phyloP scores from a whole-genome alignment of 2,113 vertebrate species.

The Nibea coibor region DNA sequence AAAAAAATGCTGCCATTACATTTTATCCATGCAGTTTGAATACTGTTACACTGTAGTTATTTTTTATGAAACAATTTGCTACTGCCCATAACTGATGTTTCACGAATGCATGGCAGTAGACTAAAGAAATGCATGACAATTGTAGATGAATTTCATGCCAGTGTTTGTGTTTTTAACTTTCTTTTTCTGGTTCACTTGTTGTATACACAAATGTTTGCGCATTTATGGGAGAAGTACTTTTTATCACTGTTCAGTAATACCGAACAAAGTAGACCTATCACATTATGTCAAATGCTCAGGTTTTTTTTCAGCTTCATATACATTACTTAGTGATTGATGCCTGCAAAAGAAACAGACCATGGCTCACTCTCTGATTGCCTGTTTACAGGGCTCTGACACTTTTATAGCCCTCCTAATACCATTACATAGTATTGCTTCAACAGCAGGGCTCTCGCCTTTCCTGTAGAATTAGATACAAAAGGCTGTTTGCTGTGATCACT shows the following conservation, averaged over 20 bases:
- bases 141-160: not conserved
- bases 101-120: not conserved
- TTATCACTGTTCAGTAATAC: constrained; percentile 32
- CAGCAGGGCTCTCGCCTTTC: constrained; percentile 60
- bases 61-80: not conserved
- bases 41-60: not conserved
- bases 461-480: constrained; percentile 60
- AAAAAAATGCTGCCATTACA: not conserved
- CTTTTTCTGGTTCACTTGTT: not conserved
- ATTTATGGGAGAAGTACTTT: constrained; percentile 24
- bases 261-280: constrained; percentile 48
- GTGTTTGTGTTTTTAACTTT: constrained; percentile 4
- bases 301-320: constrained; percentile 63
- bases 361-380: constrained; percentile 74
- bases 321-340: constrained; percentile 72
- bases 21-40: not conserved
- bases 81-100: not conserved
- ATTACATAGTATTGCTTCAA: constrained; percentile 77
- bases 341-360: constrained; percentile 58
- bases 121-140: constrained; percentile 1
- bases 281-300: constrained; percentile 45
- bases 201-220: not conserved
- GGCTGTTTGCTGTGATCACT: constrained; percentile 59
- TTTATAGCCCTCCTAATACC: constrained; percentile 76
- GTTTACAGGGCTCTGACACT: constrained; percentile 75